These are phyloP conservation scores for Diarsia brunnea DNA, from an alignment of 2,888 invertebrate species.

Conservation along the genomic window DNA sequence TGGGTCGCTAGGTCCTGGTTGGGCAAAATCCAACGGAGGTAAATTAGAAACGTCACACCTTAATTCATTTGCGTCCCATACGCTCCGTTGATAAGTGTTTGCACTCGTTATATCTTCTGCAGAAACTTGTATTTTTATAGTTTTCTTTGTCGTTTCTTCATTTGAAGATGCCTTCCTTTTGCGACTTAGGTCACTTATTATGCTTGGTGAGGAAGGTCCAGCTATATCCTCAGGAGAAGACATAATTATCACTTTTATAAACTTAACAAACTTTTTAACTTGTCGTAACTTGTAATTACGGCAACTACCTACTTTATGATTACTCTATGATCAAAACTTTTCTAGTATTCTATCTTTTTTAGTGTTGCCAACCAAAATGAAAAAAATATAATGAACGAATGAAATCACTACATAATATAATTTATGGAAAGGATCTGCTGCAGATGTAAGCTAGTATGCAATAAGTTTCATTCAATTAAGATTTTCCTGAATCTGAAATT, in stretches of 20 bases:
- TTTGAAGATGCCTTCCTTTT: slow-evolving; percentile 32
- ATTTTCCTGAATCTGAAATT: slow-evolving; percentile 29
- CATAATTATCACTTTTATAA: too few species aligned
- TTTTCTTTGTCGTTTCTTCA: slow-evolving; percentile 23
- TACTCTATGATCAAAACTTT: slow-evolving; percentile 21
- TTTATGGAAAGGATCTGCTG: slow-evolving; percentile 34
- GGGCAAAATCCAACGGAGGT: slow-evolving; percentile 19
- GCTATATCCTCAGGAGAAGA: slow-evolving; percentile 33
- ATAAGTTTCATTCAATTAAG: slow-evolving; percentile 29
- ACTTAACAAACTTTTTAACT: slow-evolving; percentile 26
- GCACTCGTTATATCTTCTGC: slow-evolving; percentile 30
- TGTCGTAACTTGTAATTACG: slow-evolving; percentile 27
- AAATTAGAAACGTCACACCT: slow-evolving; percentile 20
- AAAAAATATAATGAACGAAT: slow-evolving; percentile 27
- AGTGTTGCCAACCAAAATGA: slow-evolving; percentile 31
- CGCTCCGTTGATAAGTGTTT: slow-evolving; percentile 26
- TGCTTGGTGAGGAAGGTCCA: slow-evolving; percentile 31
- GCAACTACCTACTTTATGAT: slow-evolving; percentile 17
- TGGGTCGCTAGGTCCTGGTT: slow-evolving; percentile 40
- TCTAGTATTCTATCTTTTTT: slow-evolving; percentile 30
- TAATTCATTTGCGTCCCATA: slow-evolving; percentile 29
- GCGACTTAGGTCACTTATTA: slow-evolving; percentile 32
- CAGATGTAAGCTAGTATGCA: slow-evolving; percentile 32
- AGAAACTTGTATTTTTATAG: slow-evolving; percentile 29
- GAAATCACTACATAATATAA: slow-evolving; percentile 32